phyloP scores from a whole-genome alignment of 1,140 invertebrate species.

The Leptinotarsa undecemlineata region DNA sequence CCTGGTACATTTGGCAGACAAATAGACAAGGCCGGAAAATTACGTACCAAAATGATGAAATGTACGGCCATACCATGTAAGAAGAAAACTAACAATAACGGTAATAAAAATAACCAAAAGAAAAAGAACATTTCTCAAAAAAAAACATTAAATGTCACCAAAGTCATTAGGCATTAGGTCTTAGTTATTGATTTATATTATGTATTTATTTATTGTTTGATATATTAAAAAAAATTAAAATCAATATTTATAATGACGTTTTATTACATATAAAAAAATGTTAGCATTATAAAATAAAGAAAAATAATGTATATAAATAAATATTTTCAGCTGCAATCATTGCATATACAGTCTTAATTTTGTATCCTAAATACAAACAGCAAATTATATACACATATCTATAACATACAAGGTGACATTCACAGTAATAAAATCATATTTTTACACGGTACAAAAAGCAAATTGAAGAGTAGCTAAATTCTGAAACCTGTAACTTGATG shows the following conservation, averaged over 20 bases:
- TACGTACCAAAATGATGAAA: conserved; percentile 47
- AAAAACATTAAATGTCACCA: conserved; percentile 44
- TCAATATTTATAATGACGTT: conserved; percentile 31
- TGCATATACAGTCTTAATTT: conserved; percentile 52
- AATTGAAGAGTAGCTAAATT: neutral
- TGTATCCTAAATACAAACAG: conserved; percentile 45
- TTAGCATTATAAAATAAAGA: conserved; percentile 38
- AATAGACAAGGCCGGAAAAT: conserved; percentile 46
- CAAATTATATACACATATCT: conserved; percentile 46
- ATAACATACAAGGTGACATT: conserved; percentile 44
- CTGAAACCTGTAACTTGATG: neutral
- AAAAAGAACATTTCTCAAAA: conserved; percentile 33
- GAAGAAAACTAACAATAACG: conserved; percentile 36
- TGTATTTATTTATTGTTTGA: conserved; percentile 31
- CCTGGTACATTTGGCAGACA: conserved; percentile 47
- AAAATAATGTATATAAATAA: conserved; percentile 43
- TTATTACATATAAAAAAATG: conserved; percentile 35
- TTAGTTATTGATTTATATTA: conserved; percentile 44
- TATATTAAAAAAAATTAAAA: neutral
- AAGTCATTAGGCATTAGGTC: conserved; percentile 41
- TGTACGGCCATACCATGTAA: conserved; percentile 51
- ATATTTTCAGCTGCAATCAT: conserved; percentile 47
- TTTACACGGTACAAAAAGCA: conserved; percentile 44
- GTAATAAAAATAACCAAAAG: conserved; percentile 25
- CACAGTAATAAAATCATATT: conserved; percentile 40